A percentile compares a stretch with the other conserved stretches of the same genome.
Conservation (phyloP, 1,140 invertebrate species). For the Chrysomallon squamiferum region DNA sequence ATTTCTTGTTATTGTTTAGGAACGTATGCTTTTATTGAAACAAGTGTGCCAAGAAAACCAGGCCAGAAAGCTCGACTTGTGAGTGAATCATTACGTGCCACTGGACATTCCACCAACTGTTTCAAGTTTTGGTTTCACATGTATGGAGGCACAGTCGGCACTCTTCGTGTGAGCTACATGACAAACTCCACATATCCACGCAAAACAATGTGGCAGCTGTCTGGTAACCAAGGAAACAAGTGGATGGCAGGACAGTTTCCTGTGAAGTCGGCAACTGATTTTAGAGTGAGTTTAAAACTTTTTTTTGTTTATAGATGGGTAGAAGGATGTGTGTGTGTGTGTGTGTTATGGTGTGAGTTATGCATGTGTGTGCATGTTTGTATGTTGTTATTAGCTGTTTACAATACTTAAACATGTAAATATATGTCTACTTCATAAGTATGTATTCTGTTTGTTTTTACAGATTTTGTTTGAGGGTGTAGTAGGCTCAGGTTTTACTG, state of each 20-base stretch:
- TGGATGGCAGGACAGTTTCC: slow-evolving; percentile 38
- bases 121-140: slow-evolving; percentile 77
- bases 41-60: slow-evolving; percentile 68
- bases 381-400: too few relatives aligned
- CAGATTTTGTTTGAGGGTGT: slow-evolving; percentile 64
- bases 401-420: too few relatives aligned
- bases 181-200: slow-evolving; percentile 14
- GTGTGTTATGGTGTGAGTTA: too few relatives aligned
- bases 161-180: slow-evolving; percentile 42
- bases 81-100: neutral
- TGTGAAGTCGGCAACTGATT: slow-evolving; percentile 5
- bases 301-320: neutral
- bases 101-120: slow-evolving; percentile 27
- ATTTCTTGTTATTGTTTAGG: slow-evolving; percentile 44
- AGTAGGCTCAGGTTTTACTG: slow-evolving; percentile 71
- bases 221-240: slow-evolving; percentile 51
- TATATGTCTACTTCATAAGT: too few relatives aligned
- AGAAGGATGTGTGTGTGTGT: too few relatives aligned
- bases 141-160: slow-evolving; percentile 68
- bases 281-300: slow-evolving; percentile 5
- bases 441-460: neutral
- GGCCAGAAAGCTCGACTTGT: slow-evolving; percentile 73
- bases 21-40: slow-evolving; percentile 80
- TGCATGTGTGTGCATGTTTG: too few relatives aligned
- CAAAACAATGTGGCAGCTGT: slow-evolving; percentile 34